Base-by-base conservation (phyloP, 2,113 vertebrate species). In the Sporophila hypoxantha region DNA sequence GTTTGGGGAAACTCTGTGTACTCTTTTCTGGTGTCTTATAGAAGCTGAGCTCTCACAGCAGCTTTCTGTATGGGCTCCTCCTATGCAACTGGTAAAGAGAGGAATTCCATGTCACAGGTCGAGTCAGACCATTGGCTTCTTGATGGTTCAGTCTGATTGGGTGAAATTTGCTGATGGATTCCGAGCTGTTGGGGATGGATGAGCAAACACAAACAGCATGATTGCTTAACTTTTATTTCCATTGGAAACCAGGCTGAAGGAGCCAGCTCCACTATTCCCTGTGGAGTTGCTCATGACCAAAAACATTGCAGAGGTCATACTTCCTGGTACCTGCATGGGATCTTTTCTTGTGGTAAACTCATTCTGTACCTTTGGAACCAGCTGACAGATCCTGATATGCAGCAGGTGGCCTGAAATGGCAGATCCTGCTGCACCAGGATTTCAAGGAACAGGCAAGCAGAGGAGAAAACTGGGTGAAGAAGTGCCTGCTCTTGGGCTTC, bases 331-430 rank as follows among this genome's bases (percentile, higher is more conserved):
- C 68, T 84, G 78, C 41, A 42, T 26, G 12, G 75, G 81, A 70
- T 82, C 56, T 69, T 88, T 46, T 37, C 12, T 76, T 82, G 71
- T 39, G 70, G 22, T 76, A 56, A 85, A 82, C 44, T 73, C 42
- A 50, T 81, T 86, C 64, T 79, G 34, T 82, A 65, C 68, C 76
- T 76, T 57, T 84, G 59, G 71, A 92, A 73, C n/a, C 67, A 88
- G 70, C 52, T 60, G 36, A 16, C 46, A 79, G 30, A 47, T 67
- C 60, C 59, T 90, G 52, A 73, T 90, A 17, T 34, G 56, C 84
- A 84, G 57, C 60, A 85, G 56, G 64, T 64, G 47, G 19, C 44
- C 56, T 79, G 76, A 76, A 86, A 52, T 39, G 65, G 52, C 37
- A 66, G 42, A 50, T 69, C 8, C 29, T 57, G 41, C 36, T 57